phyloP scores from a whole-genome alignment of 1,140 invertebrate species.

The Oreohelix idahoensis region DNA sequence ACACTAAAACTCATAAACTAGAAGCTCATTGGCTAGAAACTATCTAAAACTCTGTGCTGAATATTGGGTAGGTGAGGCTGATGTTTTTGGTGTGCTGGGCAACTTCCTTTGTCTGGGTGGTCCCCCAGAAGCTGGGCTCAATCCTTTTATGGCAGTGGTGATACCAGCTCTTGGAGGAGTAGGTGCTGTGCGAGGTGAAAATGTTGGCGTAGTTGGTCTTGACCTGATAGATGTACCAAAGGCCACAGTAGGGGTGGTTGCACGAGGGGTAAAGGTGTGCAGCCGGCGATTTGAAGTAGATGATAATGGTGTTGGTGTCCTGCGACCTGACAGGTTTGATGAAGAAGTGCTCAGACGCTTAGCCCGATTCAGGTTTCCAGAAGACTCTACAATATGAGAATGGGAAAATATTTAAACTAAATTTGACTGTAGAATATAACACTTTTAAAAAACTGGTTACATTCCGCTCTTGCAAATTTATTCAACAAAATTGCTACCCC shows the following conservation, averaged over 20 bases:
- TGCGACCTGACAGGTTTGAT: conserved; percentile 49
- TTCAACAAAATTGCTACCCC: too few species aligned
- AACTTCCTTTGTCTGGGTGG: conserved; percentile 39
- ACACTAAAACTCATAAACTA: too few species aligned
- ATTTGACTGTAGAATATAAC: too few species aligned
- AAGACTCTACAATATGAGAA: conserved; percentile 50
- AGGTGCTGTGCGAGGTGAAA: background rate
- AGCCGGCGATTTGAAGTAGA: conserved; percentile 39
- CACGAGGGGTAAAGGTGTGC: conserved; percentile 44
- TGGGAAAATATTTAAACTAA: too few species aligned
- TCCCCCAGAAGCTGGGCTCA: conserved; percentile 8
- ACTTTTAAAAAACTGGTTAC: too few species aligned
- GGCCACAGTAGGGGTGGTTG: conserved; percentile 51
- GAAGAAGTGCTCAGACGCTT: conserved; percentile 57
- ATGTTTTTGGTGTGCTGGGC: conserved; percentile 40
- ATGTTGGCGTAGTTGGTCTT: conserved; percentile 14
- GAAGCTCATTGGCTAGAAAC: background rate
- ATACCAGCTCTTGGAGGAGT: conserved; percentile 52
- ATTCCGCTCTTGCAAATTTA: too few species aligned
- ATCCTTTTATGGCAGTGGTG: conserved; percentile 47
- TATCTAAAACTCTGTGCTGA: conserved; percentile 31
- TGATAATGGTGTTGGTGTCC: conserved; percentile 43
- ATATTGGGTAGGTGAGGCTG: background rate
- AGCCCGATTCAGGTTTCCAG: conserved; percentile 53
- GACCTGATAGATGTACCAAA: conserved; percentile 48